Evolutionary conservation across 2,888 invertebrate genomes (phyloP), one percentile per base, ranked within the genome.

Genomic region (Chouioia cunea): DNA sequence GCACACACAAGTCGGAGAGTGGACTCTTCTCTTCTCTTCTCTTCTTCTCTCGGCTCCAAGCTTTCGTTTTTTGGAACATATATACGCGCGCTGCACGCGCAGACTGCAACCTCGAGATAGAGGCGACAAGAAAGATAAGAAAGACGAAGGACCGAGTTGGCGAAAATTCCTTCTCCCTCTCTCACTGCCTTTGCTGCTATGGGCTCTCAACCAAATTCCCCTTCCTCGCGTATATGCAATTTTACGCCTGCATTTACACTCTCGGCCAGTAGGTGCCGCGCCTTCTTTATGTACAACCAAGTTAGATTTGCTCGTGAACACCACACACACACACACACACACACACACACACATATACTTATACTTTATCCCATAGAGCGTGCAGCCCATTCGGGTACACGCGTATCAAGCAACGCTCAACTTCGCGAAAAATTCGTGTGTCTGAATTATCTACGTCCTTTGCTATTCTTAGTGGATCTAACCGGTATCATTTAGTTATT

Each of bases 131-230:
- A 58, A 50, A 65, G 65, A 56, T 23, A 44, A 52, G 60, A 67
- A 53, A 59, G 66, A 59, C 53, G 62, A 48, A 68, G 56, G 54
- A 62, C 47, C 48, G 56, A 68, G 48, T 57, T 54, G 57, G 63
- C 57, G 56, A 60, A 60, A 67, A 60, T 67, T 67, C n/a, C 27
- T 22, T 20, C 66, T 36, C n/a, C 46, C n/a, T 20, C 12, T 12
- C 50, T 20, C 14, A 8, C 27, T 22, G 14, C 66, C 18, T n/a
- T 23, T 20, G 16, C 12, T 12, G 36, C 36, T 18, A 46, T 44
- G 23, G 16, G n/a, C 44, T 46, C 23, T 52, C 62, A 20, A 46
- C 53, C 52, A 22, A 52, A 53, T 52, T 43, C n/a, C 15, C 63
- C 27, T 4, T 27, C 27, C 27, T 4, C n/a, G 14, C 4, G 60